Percentiles rank a stretch among this genome's conserved stretches.
These are phyloP conservation scores for Melanostoma scalare DNA, from an alignment of 2,888 invertebrate species.

Conservation along the genomic window DNA sequence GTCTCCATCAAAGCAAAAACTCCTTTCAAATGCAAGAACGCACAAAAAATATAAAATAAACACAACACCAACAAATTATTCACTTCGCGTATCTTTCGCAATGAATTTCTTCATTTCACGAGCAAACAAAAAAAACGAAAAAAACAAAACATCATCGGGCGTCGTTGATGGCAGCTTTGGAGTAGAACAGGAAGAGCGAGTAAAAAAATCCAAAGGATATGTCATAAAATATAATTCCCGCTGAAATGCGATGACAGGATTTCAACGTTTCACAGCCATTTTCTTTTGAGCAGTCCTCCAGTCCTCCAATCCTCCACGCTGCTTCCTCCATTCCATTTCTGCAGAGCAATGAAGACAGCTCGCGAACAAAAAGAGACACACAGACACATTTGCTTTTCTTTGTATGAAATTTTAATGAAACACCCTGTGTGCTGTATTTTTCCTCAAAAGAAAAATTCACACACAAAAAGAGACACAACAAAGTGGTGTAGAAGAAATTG, in stretches of 20 bases:
- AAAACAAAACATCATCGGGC: slow-evolving; percentile 16
- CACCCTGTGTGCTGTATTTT: slow-evolving; percentile 55
- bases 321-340: neutral
- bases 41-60: slow-evolving; percentile 31
- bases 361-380: slow-evolving; percentile 38
- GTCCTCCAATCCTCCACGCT: neutral
- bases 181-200: slow-evolving; percentile 50
- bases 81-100: slow-evolving; percentile 62
- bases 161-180: slow-evolving; percentile 14
- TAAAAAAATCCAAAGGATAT: slow-evolving; percentile 66
- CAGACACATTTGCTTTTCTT: slow-evolving; percentile 58
- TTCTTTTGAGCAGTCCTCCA: slow-evolving; percentile 47
- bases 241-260: slow-evolving; percentile 73
- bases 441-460: slow-evolving; percentile 9
- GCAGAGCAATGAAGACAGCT: slow-evolving; percentile 15
- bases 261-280: slow-evolving; percentile 69
- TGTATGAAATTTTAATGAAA: slow-evolving; percentile 71
- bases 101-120: slow-evolving; percentile 34
- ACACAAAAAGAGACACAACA: slow-evolving; percentile 38
- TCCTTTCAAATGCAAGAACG: slow-evolving; percentile 46
- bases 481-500: slow-evolving; percentile 19
- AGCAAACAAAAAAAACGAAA: slow-evolving; percentile 2
- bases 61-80: slow-evolving; percentile 65
- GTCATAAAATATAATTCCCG: slow-evolving; percentile 72
- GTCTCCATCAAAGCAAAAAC: slow-evolving; percentile 17